Percentiles rank a stretch among this genome's conserved stretches.
phyloP scores from a whole-genome alignment of 2,888 invertebrate species.

The Poecilobothrus nobilitatus region DNA sequence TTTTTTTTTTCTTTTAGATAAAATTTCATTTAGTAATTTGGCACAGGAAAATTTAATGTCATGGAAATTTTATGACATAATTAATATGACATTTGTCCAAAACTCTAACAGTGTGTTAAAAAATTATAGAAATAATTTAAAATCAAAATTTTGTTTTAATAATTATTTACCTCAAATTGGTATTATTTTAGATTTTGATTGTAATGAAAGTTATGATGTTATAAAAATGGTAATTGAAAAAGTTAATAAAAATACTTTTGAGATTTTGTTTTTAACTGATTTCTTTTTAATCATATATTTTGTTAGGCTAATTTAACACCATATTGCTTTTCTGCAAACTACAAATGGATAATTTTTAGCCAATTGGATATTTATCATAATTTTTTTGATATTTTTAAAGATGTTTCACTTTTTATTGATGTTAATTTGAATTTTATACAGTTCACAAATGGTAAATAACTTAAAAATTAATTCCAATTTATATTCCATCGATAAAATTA shows the following conservation, averaged over 20 bases:
- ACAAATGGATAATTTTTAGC: slow-evolving; percentile 35
- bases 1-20: slow-evolving; percentile 22
- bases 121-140: slow-evolving; percentile 20
- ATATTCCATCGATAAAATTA: too few relatives aligned
- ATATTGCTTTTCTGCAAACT: slow-evolving; percentile 26
- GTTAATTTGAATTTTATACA: slow-evolving; percentile 31
- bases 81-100: background rate
- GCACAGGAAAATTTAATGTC: slow-evolving; percentile 26
- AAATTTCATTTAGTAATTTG: slow-evolving; percentile 23
- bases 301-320: slow-evolving; percentile 29
- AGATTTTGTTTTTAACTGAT: background rate
- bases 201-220: slow-evolving; percentile 26
- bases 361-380: slow-evolving; percentile 21
- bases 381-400: slow-evolving; percentile 26
- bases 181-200: slow-evolving; percentile 33
- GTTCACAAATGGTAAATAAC: background rate
- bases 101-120: too few relatives aligned
- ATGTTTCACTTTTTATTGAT: slow-evolving; percentile 33
- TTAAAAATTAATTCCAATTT: too few relatives aligned
- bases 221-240: slow-evolving; percentile 28
- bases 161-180: slow-evolving; percentile 28
- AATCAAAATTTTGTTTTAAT: slow-evolving; percentile 26
- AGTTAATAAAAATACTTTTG: background rate
- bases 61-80: slow-evolving; percentile 19
- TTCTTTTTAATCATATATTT: background rate